phyloP scores from a whole-genome alignment of 2,797 vertebrate species.

The Pangasius mekongensis region DNA sequence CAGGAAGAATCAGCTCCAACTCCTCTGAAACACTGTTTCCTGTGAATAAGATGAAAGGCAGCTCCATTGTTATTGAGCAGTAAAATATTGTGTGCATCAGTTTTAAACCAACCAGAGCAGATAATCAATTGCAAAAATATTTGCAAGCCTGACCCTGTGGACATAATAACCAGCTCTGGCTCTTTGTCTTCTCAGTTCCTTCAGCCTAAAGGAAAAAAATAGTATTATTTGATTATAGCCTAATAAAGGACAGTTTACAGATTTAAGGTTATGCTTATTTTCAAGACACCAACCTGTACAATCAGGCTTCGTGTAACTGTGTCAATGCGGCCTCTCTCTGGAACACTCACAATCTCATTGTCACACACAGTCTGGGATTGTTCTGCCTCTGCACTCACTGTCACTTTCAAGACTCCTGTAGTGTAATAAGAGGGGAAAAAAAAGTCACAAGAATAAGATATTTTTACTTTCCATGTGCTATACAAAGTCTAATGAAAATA shows the following conservation, averaged over 20 bases:
- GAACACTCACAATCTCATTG: slow-evolving; percentile 70
- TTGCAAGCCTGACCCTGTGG: slow-evolving; percentile 67
- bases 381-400: too few relatives aligned
- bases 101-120: not conserved
- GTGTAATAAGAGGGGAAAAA: not conserved
- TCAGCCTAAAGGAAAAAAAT: slow-evolving; percentile 63
- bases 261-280: not conserved
- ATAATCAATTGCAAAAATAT: not conserved
- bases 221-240: not conserved
- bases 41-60: slow-evolving; percentile 41
- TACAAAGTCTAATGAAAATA: not conserved
- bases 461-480: not conserved
- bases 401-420: slow-evolving; percentile 77
- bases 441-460: not conserved
- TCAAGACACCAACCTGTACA: slow-evolving; percentile 67
- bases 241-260: not conserved
- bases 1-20: slow-evolving; percentile 62
- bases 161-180: slow-evolving; percentile 70
- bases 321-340: slow-evolving; percentile 74
- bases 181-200: slow-evolving; percentile 65
- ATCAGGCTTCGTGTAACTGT: slow-evolving; percentile 66
- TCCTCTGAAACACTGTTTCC: slow-evolving; percentile 57
- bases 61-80: too few relatives aligned
- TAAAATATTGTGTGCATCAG: not conserved
- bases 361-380: slow-evolving; percentile 62